Evolutionary conservation across 2,113 vertebrate species (phyloP), one percentile per base, ranked within the genome.

Genomic region (Cochlearius cochlearius): DNA sequence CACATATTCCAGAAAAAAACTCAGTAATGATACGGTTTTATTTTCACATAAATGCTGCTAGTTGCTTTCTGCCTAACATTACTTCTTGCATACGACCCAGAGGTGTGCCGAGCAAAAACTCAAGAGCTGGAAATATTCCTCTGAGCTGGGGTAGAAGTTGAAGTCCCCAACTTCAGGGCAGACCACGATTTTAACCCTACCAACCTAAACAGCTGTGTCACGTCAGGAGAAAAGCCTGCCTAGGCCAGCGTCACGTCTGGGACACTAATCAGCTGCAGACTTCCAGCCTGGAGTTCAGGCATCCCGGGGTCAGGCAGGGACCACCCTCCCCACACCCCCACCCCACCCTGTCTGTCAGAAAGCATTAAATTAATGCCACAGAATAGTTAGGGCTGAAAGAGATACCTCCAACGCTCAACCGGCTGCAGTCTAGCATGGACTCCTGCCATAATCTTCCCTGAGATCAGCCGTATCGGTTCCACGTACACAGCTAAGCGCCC

Each of bases 291-390:
- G 49, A 63, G 67, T 89, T 72, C 74, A 92, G 50, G 81, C 86
- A 82, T 30, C 38, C 63, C 0, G 0, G 26, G 88, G 71, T 90
- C 88, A 95, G 74, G 78, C 50, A 62, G 63, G 15, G 74, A 95
- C 55, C 88, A 79, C 63, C n/a, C 45, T 74, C 41, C 41, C 50
- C 34, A 23, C 2, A 2, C 43, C 34, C 25, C 47, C 38, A 66
- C 18, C 36, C 43, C 17, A 34, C 8, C 45, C 43, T 0, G 0
- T 56, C 87, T 90, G 87, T 82, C 95, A 91, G 74, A 95, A 94
- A 52, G 16, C 45, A 89, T 94, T 85, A 92, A 90, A 88, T 86
- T 45, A 90, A 66, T 69, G n/a, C 20, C 78, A 66, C 32, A 43
- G 67, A 71, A 60, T 4, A 69, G 71, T 53, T 82, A 59, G 38